These are phyloP conservation scores for Buathra laborator DNA, from an alignment of 2,888 invertebrate genomes.

Conservation along the genomic window DNA sequence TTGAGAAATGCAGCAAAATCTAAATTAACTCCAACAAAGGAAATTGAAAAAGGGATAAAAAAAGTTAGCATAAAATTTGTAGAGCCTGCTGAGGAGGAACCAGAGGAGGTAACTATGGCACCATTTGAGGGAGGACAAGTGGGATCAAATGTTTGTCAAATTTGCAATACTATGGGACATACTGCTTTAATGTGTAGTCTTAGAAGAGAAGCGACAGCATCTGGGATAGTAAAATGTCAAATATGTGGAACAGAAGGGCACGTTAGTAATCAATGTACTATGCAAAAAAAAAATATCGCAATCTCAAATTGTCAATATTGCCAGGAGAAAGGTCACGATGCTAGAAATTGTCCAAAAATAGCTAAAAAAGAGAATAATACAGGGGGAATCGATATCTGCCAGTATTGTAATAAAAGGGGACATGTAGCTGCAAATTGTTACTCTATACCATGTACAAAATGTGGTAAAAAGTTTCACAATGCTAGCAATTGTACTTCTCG, in stretches of 20 bases:
- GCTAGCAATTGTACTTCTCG: no score
- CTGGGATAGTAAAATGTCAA: neutral
- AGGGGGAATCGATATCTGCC: no score
- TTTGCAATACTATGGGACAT: no score
- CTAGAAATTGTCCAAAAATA: neutral
- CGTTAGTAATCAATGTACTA: no score
- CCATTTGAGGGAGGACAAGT: neutral
- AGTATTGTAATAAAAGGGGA: neutral
- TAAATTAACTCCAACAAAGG: neutral
- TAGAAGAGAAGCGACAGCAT: no score
- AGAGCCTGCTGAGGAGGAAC: neutral
- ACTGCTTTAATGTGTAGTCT: no score
- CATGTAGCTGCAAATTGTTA: neutral
- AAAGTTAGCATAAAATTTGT: neutral
- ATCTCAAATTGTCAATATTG: neutral
- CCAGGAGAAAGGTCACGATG: neutral
- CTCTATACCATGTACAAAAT: no score
- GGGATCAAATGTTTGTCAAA: no score
- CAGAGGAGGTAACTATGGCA: neutral
- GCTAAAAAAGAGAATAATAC: neutral
- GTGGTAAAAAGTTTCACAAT: no score
- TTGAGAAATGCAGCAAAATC: neutral
- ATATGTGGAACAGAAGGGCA: neutral
- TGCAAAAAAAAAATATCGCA: neutral
- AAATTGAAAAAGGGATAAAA: neutral